Percentiles rank a stretch among this genome's conserved stretches.
phyloP scores from a whole-genome alignment of 2,113 vertebrate species.

The Nibea coibor region DNA sequence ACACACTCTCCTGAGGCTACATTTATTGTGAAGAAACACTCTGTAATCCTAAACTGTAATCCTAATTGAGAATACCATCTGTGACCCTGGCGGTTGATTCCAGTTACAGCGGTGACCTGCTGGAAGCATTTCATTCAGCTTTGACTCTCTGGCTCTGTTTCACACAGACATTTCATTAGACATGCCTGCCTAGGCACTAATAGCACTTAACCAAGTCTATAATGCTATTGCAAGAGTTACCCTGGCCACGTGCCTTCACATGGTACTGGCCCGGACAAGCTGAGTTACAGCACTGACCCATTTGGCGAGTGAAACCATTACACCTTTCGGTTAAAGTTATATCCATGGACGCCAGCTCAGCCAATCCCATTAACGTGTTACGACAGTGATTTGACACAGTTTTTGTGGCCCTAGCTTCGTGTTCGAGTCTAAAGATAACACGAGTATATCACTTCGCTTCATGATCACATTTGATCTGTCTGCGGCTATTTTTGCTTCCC shows the following conservation, averaged over 20 bases:
- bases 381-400: neutral
- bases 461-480: neutral
- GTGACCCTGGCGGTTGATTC: constrained; percentile 14
- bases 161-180: constrained; percentile 29
- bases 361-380: constrained; percentile 36
- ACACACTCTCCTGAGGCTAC: neutral
- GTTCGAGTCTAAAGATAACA: neutral
- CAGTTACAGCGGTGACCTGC: constrained; percentile 20
- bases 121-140: constrained; percentile 43
- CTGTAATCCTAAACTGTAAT: neutral
- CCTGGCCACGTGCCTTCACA: constrained; percentile 35
- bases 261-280: constrained; percentile 38
- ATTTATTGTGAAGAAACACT: neutral
- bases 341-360: neutral
- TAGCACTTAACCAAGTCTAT: constrained; percentile 36
- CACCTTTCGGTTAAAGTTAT: constrained; percentile 25
- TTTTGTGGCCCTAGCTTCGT: neutral
- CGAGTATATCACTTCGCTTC: neutral
- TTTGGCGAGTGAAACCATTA: neutral
- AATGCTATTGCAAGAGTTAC: constrained; percentile 27
- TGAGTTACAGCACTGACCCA: constrained; percentile 41
- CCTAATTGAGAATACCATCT: constrained; percentile 11
- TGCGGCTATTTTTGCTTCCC: neutral
- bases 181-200: constrained; percentile 29
- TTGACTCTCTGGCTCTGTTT: constrained; percentile 32